Conservation (phyloP, 2,113 vertebrate genomes). For the Gracilinanus agilis region DNA sequence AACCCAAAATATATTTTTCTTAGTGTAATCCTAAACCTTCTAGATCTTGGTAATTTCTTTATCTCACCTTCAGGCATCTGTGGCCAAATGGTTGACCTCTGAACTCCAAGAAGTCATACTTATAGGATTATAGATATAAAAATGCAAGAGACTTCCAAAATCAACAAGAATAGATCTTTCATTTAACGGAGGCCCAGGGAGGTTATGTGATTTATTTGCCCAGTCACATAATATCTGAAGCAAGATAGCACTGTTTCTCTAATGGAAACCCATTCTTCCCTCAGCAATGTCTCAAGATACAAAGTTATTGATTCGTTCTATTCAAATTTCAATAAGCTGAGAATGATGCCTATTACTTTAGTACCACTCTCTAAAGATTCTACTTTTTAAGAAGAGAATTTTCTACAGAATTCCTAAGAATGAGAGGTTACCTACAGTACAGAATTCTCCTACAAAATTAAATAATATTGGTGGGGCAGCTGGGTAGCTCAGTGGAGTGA, state of each 20-base stretch:
- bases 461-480: too few species aligned
- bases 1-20: too few species aligned
- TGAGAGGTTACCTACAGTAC: too few species aligned
- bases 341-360: background rate
- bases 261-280: background rate
- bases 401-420: too few species aligned
- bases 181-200: background rate
- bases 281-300: too few species aligned
- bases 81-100: background rate
- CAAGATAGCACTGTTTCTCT: background rate
- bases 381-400: too few species aligned
- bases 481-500: too few species aligned
- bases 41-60: background rate
- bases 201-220: background rate
- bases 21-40: too few species aligned
- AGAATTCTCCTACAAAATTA: too few species aligned
- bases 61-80: background rate
- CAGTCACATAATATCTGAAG: background rate
- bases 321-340: background rate
- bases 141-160: too few species aligned
- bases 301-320: background rate
- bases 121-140: background rate
- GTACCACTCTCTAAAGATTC: background rate
- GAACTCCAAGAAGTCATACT: background rate
- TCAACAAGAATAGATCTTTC: background rate